Percentiles rank a stretch among this genome's conserved stretches.
These are phyloP conservation scores for Mesocricetus auratus DNA, from an alignment of 2,113 vertebrate species.

Conservation along the genomic window DNA sequence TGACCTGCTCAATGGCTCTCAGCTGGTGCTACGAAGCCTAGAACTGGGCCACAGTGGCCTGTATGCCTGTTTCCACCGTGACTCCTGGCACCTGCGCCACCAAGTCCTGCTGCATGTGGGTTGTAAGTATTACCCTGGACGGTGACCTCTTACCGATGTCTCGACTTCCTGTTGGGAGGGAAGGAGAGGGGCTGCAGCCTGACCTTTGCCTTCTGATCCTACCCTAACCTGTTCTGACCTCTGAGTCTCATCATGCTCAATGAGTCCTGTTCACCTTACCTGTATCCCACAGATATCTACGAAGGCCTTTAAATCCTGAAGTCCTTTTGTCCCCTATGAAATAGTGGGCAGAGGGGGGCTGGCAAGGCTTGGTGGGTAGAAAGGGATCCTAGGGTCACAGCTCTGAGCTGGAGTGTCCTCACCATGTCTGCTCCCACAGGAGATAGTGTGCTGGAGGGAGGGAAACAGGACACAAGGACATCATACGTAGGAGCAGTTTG, in stretches of 20 bases:
- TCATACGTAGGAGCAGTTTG: background rate
- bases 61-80: conserved; percentile 97
- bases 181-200: background rate
- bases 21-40: conserved; percentile 91
- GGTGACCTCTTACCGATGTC: background rate
- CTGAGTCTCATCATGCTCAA: background rate
- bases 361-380: background rate
- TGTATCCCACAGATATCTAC: background rate
- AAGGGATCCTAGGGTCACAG: background rate
- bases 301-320: background rate
- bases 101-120: conserved; percentile 93
- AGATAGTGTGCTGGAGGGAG: background rate
- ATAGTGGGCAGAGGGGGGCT: background rate
- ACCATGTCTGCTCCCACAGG: background rate
- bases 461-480: background rate
- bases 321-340: background rate
- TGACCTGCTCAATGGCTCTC: conserved; percentile 90
- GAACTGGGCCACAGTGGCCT: conserved; percentile 92
- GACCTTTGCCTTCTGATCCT: background rate
- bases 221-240: background rate
- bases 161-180: background rate
- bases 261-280: background rate
- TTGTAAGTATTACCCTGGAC: conserved; percentile 89
- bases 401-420: background rate
- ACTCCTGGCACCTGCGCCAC: conserved; percentile 93